Conservation (phyloP, 1,140 invertebrate species). For the Grapholita molesta region DNA sequence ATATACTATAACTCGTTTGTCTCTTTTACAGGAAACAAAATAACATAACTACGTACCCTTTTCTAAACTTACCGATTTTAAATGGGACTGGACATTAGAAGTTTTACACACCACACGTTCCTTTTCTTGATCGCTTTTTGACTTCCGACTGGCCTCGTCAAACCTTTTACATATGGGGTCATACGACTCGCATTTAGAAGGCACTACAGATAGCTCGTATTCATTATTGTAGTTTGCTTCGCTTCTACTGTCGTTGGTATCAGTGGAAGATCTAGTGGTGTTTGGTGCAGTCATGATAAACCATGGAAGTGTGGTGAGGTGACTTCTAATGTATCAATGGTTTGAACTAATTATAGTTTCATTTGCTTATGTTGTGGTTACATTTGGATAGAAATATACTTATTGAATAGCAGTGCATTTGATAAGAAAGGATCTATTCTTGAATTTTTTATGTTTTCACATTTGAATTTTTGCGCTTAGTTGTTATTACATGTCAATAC, state of each 20-base stretch:
- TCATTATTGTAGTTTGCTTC: not conserved
- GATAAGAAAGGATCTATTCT: too few species aligned
- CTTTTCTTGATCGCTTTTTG: not conserved
- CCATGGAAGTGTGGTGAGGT: not conserved
- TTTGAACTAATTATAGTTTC: not conserved
- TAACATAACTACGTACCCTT: not conserved
- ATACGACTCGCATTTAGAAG: not conserved
- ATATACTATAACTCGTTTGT: too few species aligned
- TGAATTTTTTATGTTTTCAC: not conserved
- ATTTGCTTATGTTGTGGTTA: not conserved
- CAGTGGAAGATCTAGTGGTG: not conserved
- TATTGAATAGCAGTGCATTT: too few species aligned
- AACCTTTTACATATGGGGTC: not conserved
- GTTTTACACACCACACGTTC: not conserved
- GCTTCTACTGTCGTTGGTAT: not conserved
- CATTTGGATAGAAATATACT: not conserved
- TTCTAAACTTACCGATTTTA: not conserved
- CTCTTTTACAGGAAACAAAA: not conserved
- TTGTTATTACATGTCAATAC: not conserved
- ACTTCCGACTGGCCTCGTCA: not conserved
- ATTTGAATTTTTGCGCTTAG: conserved; percentile 30
- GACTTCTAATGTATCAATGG: not conserved
- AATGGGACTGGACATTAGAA: not conserved
- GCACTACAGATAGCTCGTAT: not conserved
- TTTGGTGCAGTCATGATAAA: not conserved